Conservation (phyloP, 2,113 vertebrate species). For the Nothoprocta perdicaria region DNA sequence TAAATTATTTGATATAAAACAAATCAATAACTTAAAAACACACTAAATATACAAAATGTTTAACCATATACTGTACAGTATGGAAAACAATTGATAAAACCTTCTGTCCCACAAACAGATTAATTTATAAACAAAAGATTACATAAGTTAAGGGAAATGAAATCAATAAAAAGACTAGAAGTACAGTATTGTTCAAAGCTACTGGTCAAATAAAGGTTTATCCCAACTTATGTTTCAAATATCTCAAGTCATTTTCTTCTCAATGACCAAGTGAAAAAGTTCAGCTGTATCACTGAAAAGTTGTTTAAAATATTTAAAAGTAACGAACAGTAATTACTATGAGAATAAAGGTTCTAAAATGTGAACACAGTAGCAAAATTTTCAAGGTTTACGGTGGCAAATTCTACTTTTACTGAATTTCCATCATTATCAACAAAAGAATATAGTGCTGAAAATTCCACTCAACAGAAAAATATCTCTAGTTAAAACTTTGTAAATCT, state of each 20-base stretch:
- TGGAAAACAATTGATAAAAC: constrained; percentile 80
- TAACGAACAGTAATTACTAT: background rate
- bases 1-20: constrained; percentile 86
- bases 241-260: constrained; percentile 53
- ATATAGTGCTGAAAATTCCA: background rate
- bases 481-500: background rate
- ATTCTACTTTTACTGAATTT: background rate
- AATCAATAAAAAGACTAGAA: constrained; percentile 55
- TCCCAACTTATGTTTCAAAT: constrained; percentile 40
- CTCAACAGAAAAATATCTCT: constrained; percentile 53
- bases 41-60: constrained; percentile 84
- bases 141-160: constrained; percentile 65
- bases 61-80: constrained; percentile 84
- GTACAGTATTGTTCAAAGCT: constrained; percentile 51
- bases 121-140: constrained; percentile 69
- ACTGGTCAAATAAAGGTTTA: constrained; percentile 40
- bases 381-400: constrained; percentile 1
- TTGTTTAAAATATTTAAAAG: constrained; percentile 32
- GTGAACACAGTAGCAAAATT: background rate
- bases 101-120: constrained; percentile 75
- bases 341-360: constrained; percentile 2
- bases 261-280: constrained; percentile 65
- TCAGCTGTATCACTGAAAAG: constrained; percentile 20
- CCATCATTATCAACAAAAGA: background rate
- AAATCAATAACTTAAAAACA: constrained; percentile 86